Base-by-base conservation (phyloP, 2,113 vertebrate species). In the Bagarius yarrelli region DNA sequence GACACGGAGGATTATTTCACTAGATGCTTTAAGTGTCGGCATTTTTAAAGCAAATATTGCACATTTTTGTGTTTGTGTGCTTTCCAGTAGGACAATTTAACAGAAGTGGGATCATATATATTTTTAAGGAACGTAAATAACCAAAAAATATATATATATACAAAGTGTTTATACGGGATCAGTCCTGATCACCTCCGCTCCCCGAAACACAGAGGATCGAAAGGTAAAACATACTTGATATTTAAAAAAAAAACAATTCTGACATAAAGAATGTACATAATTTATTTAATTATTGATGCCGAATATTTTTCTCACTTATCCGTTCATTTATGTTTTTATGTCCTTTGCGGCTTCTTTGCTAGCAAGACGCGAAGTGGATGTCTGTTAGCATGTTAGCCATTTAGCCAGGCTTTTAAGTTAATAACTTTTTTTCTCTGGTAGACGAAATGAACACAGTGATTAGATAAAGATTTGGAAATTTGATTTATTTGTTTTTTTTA, bases 1-100 rank as follows among this genome's bases (percentile, higher is more conserved):
- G 84, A 91, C 87, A 88, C 88, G 89, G 89, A 88, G 90, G 91
- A 90, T 92, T 90, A 88, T 91, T 89, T 88, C 78, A 82, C 84
- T 89, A 87, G 90, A 88, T 85, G 85, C 87, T 83, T 81, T 61
- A 88, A 91, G 89, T 91, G 89, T 92, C 87, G 91, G 90, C 91
- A 90, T 85, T 89, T 88, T 81, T 85, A 88, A 90, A 91, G 91
- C 91, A 91, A 85, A 81, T 78, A 86, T 88, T 74, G 69, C 74
- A 55, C 88, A 83, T 89, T 74, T 86, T 87, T 88, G 86, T 53
- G 61, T 87, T 83, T 79, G 81, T 87, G 86, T 88, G 86, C 86
- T 88, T 88, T 87, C 78, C 82, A 87, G 84, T 85, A 82, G 88
- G 86, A 85, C 87, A 85, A 82, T 84, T 84, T 73, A 87, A 84